phyloP scores from a whole-genome alignment of 2,113 vertebrate species.

The Caranx ignobilis region DNA sequence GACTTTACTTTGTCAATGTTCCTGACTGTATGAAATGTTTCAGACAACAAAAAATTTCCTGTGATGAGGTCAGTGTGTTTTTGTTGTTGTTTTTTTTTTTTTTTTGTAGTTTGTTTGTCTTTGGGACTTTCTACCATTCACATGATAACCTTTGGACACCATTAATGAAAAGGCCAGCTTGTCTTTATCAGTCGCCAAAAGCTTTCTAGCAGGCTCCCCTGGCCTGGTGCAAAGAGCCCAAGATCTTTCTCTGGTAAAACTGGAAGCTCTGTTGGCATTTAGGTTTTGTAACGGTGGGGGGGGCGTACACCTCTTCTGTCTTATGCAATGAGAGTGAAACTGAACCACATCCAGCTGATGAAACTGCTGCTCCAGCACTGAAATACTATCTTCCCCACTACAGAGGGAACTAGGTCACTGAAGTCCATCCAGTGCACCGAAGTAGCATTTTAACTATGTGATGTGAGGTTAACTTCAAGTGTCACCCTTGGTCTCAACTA shows the following conservation, averaged over 20 bases:
- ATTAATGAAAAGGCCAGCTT: neutral
- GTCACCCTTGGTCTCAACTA: accelerated
- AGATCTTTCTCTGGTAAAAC: neutral
- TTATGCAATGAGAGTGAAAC: conserved; percentile 38
- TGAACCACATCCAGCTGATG: conserved; percentile 41
- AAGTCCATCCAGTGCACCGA: neutral
- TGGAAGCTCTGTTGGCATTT: neutral
- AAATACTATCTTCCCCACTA: conserved; percentile 4
- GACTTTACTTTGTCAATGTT: neutral
- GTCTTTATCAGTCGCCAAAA: neutral
- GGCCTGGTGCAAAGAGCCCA: neutral
- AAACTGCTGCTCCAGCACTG: conserved; percentile 40
- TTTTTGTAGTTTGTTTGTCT: neutral
- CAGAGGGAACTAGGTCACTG: conserved; percentile 6
- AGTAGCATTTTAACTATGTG: neutral
- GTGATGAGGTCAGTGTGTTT: too few relatives aligned
- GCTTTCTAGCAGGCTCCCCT: neutral
- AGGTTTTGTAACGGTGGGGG: neutral
- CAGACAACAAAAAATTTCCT: neutral
- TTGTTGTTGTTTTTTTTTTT: neutral
- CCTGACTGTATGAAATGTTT: neutral
- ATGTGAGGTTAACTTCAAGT: neutral
- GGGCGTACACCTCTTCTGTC: too few relatives aligned
- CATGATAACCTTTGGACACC: neutral
- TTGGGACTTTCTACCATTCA: neutral